These are phyloP conservation scores for Limnephilus marmoratus DNA, from an alignment of 2,888 invertebrate species.

Conservation along the genomic window DNA sequence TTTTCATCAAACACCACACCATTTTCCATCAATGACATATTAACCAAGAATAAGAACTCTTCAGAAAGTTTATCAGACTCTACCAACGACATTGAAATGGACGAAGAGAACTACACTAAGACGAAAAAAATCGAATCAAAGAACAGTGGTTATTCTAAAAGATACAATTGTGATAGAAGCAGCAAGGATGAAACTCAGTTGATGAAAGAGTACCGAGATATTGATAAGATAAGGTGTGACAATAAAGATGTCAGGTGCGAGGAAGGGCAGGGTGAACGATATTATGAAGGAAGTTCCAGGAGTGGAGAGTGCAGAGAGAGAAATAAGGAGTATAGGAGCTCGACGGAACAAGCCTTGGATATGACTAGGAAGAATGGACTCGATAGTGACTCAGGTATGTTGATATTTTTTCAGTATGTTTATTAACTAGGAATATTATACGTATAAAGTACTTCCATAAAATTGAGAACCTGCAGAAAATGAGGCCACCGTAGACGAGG, in stretches of 20 bases:
- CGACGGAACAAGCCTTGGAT: conserved; percentile 74
- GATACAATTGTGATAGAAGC: not conserved
- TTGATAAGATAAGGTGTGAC: conserved; percentile 65
- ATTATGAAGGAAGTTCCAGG: conserved; percentile 51
- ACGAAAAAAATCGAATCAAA: not conserved
- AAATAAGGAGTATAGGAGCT: conserved; percentile 72
- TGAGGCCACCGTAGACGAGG: too few relatives aligned
- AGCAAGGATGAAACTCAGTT: conserved; percentile 68
- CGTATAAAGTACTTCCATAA: too few relatives aligned
- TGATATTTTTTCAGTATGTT: not conserved
- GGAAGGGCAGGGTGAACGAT: conserved; percentile 51
- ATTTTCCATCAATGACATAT: conserved; percentile 85
- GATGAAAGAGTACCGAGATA: conserved; percentile 69
- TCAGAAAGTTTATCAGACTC: conserved; percentile 65
- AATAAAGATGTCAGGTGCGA: conserved; percentile 56
- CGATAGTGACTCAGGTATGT: conserved; percentile 64
- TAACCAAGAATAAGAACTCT: conserved; percentile 76
- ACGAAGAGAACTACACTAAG: conserved; percentile 41
- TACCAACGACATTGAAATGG: conserved; percentile 56
- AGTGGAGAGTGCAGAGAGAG: conserved; percentile 68
- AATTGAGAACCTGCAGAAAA: too few relatives aligned
- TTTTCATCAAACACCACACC: conserved; percentile 76
- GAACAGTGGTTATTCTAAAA: not conserved
- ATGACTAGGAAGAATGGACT: conserved; percentile 74
- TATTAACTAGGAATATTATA: not conserved